These are phyloP conservation scores for Trematomus bernacchii DNA, from an alignment of 2,797 vertebrate genomes.

Conservation along the genomic window DNA sequence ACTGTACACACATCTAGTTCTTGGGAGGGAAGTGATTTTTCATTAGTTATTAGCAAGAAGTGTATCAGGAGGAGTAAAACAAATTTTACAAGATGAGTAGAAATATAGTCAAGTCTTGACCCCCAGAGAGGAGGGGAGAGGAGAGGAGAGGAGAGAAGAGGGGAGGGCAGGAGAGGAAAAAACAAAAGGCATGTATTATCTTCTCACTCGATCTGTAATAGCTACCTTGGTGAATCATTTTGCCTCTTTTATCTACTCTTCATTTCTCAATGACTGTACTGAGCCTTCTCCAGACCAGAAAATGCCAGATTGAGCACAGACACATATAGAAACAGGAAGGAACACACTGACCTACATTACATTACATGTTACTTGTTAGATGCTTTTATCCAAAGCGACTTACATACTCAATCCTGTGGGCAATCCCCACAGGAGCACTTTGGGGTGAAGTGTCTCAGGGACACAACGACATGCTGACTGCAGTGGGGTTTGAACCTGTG, in stretches of 20 bases:
- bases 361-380: no score
- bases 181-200: conserved; percentile 20
- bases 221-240: conserved; percentile 39
- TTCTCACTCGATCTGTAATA: conserved; percentile 49
- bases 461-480: no score
- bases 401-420: no score
- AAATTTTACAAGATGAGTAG: conserved; percentile 14
- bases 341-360: conserved; percentile 62
- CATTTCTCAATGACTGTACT: conserved; percentile 45
- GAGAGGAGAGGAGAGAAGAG: conserved; percentile 10
- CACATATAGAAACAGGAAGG: conserved; percentile 65
- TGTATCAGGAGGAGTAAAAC: conserved; percentile 5
- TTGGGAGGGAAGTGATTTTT: conserved; percentile 45
- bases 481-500: no score
- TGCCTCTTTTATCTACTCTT: conserved; percentile 56
- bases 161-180: conserved; percentile 7
- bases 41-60: conserved; percentile 29
- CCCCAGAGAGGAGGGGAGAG: conserved; percentile 15
- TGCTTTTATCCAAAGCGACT: no score
- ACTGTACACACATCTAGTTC: conserved; percentile 32
- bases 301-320: conserved; percentile 46
- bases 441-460: no score
- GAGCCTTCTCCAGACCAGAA: conserved; percentile 37
- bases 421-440: no score
- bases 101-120: conserved; percentile 38